A percentile compares a stretch with the other conserved stretches of the same genome.
These are phyloP conservation scores for Grapholita molesta DNA, from an alignment of 1,140 invertebrate genomes.

Conservation along the genomic window DNA sequence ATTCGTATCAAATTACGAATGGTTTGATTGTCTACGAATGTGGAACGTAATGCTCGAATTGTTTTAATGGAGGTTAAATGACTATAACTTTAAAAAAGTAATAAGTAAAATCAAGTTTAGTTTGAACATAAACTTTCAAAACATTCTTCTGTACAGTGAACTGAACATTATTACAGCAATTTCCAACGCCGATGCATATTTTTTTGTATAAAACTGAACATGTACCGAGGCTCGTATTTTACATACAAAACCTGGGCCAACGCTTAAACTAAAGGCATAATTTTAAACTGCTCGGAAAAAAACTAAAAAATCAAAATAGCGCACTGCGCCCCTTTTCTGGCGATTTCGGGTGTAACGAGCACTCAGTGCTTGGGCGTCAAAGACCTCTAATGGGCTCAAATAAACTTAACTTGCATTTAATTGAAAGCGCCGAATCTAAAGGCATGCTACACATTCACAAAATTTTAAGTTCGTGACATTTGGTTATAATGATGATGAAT, in stretches of 20 bases:
- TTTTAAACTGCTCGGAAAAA: background rate
- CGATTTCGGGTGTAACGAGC: background rate
- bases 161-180: background rate
- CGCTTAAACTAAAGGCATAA: background rate
- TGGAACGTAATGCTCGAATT: too few species aligned
- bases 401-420: background rate
- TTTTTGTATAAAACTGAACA: background rate
- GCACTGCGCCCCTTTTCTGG: background rate
- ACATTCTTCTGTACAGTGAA: background rate
- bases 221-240: background rate
- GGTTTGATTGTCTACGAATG: background rate
- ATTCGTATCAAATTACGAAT: background rate
- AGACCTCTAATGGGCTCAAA: background rate
- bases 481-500: too few species aligned
- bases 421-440: background rate
- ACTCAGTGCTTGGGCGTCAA: background rate
- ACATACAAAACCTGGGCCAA: background rate
- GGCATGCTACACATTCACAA: background rate
- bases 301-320: background rate
- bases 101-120: background rate
- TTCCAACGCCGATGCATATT: background rate
- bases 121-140: background rate
- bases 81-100: too few species aligned
- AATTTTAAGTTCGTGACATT: background rate
- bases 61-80: too few species aligned